These are phyloP conservation scores for Antheraea yamamai DNA, from an alignment of 2,888 invertebrate genomes.

Conservation along the genomic window DNA sequence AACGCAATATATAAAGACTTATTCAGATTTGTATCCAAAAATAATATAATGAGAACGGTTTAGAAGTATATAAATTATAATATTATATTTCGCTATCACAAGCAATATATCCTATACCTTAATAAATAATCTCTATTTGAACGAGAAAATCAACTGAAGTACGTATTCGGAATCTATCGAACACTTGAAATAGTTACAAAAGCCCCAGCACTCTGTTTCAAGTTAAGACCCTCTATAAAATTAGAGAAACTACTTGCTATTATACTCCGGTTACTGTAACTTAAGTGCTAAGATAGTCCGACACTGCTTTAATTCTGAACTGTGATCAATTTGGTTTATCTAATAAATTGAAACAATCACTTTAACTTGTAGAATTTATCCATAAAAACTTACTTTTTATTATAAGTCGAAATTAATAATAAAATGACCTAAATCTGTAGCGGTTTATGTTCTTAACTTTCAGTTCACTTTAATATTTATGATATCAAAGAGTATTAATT, in stretches of 20 bases:
- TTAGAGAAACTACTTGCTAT: background rate
- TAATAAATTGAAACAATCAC: background rate
- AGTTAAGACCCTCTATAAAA: background rate
- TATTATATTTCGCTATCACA: background rate
- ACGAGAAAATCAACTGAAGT: background rate
- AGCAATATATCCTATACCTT: background rate
- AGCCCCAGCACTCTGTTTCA: conserved; percentile 5
- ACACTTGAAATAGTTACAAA: conserved; percentile 15
- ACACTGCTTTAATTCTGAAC: background rate
- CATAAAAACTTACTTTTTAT: background rate
- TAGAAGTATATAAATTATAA: background rate
- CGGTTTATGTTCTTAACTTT: no score
- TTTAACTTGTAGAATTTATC: background rate
- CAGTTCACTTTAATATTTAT: no score
- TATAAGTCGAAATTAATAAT: background rate
- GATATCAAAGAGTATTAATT: no score
- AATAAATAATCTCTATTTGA: background rate
- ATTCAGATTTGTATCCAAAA: background rate
- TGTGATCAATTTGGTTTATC: background rate
- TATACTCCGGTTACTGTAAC: background rate
- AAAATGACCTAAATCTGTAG: no score
- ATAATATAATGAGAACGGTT: background rate
- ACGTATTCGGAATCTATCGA: background rate
- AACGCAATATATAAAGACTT: no score
- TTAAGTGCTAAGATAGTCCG: background rate